Percentiles rank a stretch among this genome's conserved stretches.
phyloP scores from a whole-genome alignment of 2,113 vertebrate species.

The Butastur rufipennis region DNA sequence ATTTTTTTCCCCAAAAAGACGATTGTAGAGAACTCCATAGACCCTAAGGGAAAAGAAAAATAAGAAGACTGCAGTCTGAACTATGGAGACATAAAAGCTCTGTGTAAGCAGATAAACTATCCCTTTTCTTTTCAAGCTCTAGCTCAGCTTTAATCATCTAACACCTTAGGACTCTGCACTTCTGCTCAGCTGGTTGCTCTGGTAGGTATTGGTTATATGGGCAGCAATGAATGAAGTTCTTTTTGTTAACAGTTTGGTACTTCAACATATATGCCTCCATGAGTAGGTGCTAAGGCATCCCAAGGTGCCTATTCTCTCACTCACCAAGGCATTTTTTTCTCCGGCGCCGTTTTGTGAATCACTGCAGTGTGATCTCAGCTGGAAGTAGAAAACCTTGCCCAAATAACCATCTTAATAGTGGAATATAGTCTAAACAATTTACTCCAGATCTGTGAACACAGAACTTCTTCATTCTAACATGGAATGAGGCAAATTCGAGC shows the following conservation, averaged over 20 bases:
- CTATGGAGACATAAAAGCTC: neutral
- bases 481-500: neutral
- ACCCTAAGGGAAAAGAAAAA: neutral
- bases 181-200: neutral
- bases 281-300: neutral
- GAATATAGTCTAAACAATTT: neutral
- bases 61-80: neutral
- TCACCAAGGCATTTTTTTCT: neutral
- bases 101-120: neutral
- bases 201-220: neutral
- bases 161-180: neutral
- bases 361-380: neutral
- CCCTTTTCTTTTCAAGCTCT: neutral
- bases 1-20: neutral
- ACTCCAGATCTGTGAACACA: neutral
- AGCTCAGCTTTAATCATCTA: neutral
- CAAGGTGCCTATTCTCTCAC: neutral
- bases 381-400: neutral
- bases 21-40: neutral
- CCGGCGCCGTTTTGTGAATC: neutral
- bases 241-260: neutral
- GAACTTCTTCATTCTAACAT: neutral
- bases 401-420: neutral
- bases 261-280: neutral
- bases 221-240: neutral